Base-by-base conservation (phyloP, 2,888 invertebrate genomes). In the Argyresthia albistria region DNA sequence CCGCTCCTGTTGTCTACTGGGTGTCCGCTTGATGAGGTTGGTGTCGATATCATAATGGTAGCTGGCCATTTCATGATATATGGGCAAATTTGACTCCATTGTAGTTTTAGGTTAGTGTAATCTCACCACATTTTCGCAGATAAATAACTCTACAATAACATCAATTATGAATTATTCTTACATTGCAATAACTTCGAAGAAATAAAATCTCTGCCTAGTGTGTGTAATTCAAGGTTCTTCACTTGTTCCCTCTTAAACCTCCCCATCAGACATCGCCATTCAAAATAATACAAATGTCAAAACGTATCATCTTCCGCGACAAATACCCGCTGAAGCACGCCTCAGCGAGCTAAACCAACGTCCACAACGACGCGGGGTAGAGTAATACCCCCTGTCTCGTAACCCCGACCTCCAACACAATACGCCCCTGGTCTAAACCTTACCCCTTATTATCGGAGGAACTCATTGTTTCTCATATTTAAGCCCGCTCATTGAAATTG, bases 11-110 rank as follows among this genome's bases (percentile, higher is more conserved):
- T 95, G 66, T 95, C 95, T 51, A 93, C 96, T 56, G 97, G 97
- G 60, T 98, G 97, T 73, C 97, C 98, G 25, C 88, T 98, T 57
- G 97, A 98, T 80, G 97, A 97, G 94, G 98, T 98, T 12, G 14
- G 48, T 36, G n/a, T n/a, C n/a, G n/a, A n/a, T n/a, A n/a, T n/a
- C n/a, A n/a, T n/a, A n/a, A n/a, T n/a, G n/a, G n/a, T n/a, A n/a
- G n/a, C n/a, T n/a, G n/a, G n/a, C n/a, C n/a, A n/a, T n/a, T n/a
- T n/a, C n/a, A n/a, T n/a, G n/a, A n/a, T n/a, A n/a, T n/a, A n/a
- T n/a, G n/a, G n/a, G n/a, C n/a, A n/a, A n/a, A n/a, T n/a, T n/a
- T n/a, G 25, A 25, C 25, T 25, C 25, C 6, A 2, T 25, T 25
- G 25, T 25, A 25, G 25, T 25, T 6, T 6, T 25, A 4, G 6